phyloP scores from a whole-genome alignment of 2,888 invertebrate genomes.

The Atherix ibis region DNA sequence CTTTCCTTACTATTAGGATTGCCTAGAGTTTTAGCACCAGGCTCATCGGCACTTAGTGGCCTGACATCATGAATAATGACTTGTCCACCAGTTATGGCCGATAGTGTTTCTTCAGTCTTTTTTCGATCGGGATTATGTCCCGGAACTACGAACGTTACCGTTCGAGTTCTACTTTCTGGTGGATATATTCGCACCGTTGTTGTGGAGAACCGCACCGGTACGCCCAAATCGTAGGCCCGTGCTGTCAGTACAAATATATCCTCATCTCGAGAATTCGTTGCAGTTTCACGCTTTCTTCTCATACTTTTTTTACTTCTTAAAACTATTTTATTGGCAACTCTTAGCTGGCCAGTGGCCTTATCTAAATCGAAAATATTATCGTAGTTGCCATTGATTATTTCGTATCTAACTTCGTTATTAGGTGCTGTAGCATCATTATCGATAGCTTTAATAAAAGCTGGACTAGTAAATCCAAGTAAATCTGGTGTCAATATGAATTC shows the following conservation, averaged over 20 bases:
- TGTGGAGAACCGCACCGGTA: constrained; percentile 57
- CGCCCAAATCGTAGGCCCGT: constrained; percentile 71
- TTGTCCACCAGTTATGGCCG: constrained; percentile 62
- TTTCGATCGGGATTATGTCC: constrained; percentile 56
- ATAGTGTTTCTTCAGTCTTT: constrained; percentile 58
- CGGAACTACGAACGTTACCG: constrained; percentile 69
- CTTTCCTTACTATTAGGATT: constrained; percentile 41
- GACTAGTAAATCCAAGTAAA: constrained; percentile 55
- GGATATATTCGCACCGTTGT: constrained; percentile 63
- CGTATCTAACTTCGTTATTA: constrained; percentile 73
- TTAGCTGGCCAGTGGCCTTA: constrained; percentile 60
- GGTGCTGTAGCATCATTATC: constrained; percentile 72
- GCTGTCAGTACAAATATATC: constrained; percentile 47
- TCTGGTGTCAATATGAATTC: constrained; percentile 65
- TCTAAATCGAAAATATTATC: constrained; percentile 60
- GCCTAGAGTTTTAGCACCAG: constrained; percentile 39
- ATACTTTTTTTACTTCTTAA: constrained; percentile 16
- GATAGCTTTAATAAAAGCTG: constrained; percentile 65
- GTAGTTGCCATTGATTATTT: constrained; percentile 60
- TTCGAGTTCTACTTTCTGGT: constrained; percentile 56
- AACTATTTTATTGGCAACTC: constrained; percentile 36
- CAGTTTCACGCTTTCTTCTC: constrained; percentile 3
- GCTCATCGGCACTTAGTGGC: constrained; percentile 42
- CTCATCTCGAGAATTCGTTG: constrained; percentile 31
- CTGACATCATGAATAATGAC: constrained; percentile 60